Evolutionary conservation across 2,888 invertebrate species (phyloP), one percentile per base, ranked within the genome.

Genomic region (Eupeodes latifasciatus): DNA sequence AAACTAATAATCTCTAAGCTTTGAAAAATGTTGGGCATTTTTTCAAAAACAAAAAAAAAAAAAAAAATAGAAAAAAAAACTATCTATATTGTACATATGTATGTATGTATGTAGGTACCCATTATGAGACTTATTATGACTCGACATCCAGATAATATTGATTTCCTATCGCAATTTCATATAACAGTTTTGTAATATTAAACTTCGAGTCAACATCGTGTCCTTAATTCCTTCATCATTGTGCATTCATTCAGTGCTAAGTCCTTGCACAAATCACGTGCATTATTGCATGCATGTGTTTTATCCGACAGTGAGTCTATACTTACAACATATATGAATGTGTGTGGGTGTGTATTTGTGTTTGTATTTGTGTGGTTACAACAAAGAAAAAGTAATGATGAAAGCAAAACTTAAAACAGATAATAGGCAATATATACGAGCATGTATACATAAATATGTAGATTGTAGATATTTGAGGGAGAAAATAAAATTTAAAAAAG

Each of bases 221-320:
- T 53, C 69, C 69, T 55, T 71, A 71, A 71, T 71, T 71, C 69
- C 55, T 55, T 5, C 69, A 69, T 71, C 53, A 71, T 71, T 77
- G 62, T 64, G 67, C 55, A 71, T 79, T 84, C 69, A 77, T 66
- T 77, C 62, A 81, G 36, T 51, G 51, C 53, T 81, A 59, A 83
- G 36, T 27, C n/a, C 34, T n/a, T 47, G 69, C 81, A 57, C 57
- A 79, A 51, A 64, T 67, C 71, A 55, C 67, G 62, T 82, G 74
- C 82, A 75, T 75, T 64, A 49, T 36, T 66, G 36, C 44, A 59
- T 69, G 34, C 27, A 47, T 40, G 11, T 44, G 47, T 64, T 64
- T n/a, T 19, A 16, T 9, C 16, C 55, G 16, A 16, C 16, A 19
- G 7, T 9, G 7, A 27, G 27, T 27, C 27, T 27, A 27, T 27